Percentiles rank a stretch among this genome's conserved stretches.
Conservation (phyloP, 1,140 invertebrate genomes). For the Nymphalis io region DNA sequence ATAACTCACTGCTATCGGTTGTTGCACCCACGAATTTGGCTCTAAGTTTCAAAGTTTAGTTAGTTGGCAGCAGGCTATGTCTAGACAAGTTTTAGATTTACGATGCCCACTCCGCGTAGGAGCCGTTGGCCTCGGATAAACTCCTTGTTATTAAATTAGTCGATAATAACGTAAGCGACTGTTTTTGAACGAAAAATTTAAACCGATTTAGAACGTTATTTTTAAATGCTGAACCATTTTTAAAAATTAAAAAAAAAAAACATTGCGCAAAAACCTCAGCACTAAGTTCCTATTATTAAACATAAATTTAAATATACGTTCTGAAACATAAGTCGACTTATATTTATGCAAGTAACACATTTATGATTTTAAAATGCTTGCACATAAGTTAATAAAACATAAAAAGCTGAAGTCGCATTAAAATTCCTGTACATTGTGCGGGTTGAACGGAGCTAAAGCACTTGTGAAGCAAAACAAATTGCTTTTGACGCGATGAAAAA, state of each 20-base stretch:
- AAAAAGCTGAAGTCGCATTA: constrained; percentile 35
- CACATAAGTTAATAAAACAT: constrained; percentile 27
- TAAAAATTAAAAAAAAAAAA: no score
- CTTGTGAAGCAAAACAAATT: constrained; percentile 35
- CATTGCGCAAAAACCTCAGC: no score
- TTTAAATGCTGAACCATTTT: not conserved
- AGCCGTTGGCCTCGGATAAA: constrained; percentile 66
- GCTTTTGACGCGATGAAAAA: constrained; percentile 31
- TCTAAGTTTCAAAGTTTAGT: constrained; percentile 46
- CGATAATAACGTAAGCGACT: constrained; percentile 13
- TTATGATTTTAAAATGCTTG: constrained; percentile 24
- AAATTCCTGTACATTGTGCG: constrained; percentile 39
- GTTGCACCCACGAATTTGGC: constrained; percentile 57
- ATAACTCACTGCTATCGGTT: constrained; percentile 23
- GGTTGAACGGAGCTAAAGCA: constrained; percentile 27
- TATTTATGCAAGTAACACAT: constrained; percentile 15
- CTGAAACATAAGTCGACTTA: not conserved
- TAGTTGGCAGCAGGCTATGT: constrained; percentile 45
- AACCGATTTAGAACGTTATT: not conserved
- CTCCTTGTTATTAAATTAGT: constrained; percentile 34
- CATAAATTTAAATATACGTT: constrained; percentile 1
- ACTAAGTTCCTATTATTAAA: no score
- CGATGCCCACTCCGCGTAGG: constrained; percentile 65
- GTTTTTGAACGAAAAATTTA: constrained; percentile 7
- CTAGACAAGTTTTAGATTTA: constrained; percentile 73